Evolutionary conservation across 2,113 vertebrate genomes (phyloP).

Genomic region (Cairina moschata): DNA sequence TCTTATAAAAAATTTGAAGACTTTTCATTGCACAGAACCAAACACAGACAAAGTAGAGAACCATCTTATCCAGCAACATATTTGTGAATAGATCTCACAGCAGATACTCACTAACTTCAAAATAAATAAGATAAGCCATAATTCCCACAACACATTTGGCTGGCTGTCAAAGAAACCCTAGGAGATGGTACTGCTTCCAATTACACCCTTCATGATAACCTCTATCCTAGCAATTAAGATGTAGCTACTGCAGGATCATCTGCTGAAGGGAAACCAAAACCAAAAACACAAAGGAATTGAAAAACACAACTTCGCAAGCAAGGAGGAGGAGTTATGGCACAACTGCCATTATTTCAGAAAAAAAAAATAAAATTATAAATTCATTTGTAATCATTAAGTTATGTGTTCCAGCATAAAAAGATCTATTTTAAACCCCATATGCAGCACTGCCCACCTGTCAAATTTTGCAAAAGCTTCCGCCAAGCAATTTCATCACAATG

Average conservation of each 20-base stretch:
- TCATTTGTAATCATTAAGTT: not conserved
- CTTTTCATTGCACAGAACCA: not conserved
- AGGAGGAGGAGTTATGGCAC: not conserved
- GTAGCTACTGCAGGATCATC: not conserved
- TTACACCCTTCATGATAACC: not conserved
- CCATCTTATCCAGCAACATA: not conserved
- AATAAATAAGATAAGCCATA: not conserved
- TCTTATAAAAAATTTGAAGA: not conserved
- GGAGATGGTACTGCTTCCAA: not conserved
- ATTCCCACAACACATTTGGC: not conserved
- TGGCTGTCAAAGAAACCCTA: not conserved
- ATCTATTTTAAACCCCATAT: not conserved
- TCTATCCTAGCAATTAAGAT: rapidly evolving
- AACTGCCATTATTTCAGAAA: not conserved
- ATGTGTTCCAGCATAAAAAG: not conserved
- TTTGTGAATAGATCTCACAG: not conserved
- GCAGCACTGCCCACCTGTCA: not conserved
- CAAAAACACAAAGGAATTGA: not conserved
- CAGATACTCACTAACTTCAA: not conserved
- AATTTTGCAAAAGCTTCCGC: not conserved
- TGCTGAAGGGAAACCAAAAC: not conserved
- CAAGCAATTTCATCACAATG: not conserved
- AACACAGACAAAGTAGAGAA: not conserved
- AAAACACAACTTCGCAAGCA: not conserved
- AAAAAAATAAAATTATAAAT: not conserved